A percentile compares a stretch with the other conserved stretches of the same genome.
Conservation (phyloP, 35 echinoderm and acorn worm species). For the Holothuria glaberrima region DNA sequence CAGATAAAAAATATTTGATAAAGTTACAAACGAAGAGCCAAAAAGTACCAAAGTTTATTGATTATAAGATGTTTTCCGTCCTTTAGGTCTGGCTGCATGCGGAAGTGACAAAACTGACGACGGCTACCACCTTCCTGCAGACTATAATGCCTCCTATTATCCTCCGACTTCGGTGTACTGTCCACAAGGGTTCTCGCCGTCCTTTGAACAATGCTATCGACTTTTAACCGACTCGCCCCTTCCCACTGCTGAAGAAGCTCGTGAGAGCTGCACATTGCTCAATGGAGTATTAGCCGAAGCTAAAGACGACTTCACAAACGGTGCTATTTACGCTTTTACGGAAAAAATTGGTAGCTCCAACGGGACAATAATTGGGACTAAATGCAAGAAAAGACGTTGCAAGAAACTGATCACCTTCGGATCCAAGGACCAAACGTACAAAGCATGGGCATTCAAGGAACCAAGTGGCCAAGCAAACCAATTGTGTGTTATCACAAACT, state of each 20-base stretch:
- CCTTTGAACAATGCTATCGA: constrained; percentile 41
- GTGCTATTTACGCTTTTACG: constrained; percentile 37
- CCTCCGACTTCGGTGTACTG: constrained; percentile 11
- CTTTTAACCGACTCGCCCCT: neutral
- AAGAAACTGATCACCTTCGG: constrained; percentile 20
- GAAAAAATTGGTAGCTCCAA: neutral
- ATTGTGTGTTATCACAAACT: constrained; percentile 39
- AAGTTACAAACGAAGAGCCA: too few species aligned
- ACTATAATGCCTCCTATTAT: constrained; percentile 1
- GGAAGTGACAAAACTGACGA: neutral
- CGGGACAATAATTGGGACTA: constrained; percentile 19
- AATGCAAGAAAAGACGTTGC: constrained; percentile 32
- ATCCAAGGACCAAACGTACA: neutral
- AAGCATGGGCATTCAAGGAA: constrained; percentile 38
- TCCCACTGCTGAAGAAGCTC: constrained; percentile 13
- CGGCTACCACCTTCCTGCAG: neutral
- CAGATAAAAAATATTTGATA: too few species aligned
- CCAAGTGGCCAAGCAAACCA: constrained; percentile 37
- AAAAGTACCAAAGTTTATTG: too few species aligned
- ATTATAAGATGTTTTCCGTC: too few species aligned
- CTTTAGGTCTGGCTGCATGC: too few species aligned
- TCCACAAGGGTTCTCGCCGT: neutral
- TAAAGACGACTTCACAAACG: constrained; percentile 57
- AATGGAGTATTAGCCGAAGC: constrained; percentile 41
- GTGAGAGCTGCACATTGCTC: neutral